Evolutionary conservation across 23 tunicate genomes (phyloP).

Genomic region (Diplosoma virens): DNA sequence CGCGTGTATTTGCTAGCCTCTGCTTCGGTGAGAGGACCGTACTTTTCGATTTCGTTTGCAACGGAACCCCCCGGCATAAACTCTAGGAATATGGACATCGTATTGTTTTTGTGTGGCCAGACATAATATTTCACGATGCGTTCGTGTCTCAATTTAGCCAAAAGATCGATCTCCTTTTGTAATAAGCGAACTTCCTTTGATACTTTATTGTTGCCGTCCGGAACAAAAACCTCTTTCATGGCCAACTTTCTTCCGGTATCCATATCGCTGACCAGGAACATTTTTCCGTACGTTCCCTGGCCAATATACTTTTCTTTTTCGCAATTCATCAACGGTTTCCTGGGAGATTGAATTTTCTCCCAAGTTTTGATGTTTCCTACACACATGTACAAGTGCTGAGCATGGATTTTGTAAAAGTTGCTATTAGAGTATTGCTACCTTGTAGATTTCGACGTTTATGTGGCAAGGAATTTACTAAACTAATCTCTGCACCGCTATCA

Average conservation of each 20-base stretch:
- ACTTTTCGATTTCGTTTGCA: constrained; percentile 65
- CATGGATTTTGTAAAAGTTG: too few species aligned
- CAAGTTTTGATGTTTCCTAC: too few species aligned
- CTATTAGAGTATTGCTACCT: too few species aligned
- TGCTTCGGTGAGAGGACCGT: constrained; percentile 81
- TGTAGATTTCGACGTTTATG: too few species aligned
- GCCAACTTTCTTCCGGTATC: constrained; percentile 92
- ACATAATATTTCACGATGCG: constrained; percentile 86
- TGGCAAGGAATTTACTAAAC: too few species aligned
- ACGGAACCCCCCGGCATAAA: constrained; percentile 97
- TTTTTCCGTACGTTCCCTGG: constrained; percentile 90
- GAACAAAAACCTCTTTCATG: constrained; percentile 77
- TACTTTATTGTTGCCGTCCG: constrained; percentile 40
- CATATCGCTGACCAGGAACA: constrained; percentile 69
- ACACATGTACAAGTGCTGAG: too few species aligned
- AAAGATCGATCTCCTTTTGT: constrained; percentile 72
- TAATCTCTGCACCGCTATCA: too few species aligned
- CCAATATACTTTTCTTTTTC: constrained; percentile 75
- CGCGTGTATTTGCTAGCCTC: constrained; percentile 77
- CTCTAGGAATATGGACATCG: constrained; percentile 85
- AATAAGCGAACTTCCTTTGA: constrained; percentile 88
- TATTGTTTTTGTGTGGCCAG: constrained; percentile 61
- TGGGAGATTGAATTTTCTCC: constrained; percentile 14
- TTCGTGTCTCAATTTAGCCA: constrained; percentile 52
- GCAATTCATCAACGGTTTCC: constrained; percentile 81